Percentiles rank a stretch among this genome's conserved stretches.
phyloP scores from a whole-genome alignment of 2,797 vertebrate genomes.

The Alca torda region DNA sequence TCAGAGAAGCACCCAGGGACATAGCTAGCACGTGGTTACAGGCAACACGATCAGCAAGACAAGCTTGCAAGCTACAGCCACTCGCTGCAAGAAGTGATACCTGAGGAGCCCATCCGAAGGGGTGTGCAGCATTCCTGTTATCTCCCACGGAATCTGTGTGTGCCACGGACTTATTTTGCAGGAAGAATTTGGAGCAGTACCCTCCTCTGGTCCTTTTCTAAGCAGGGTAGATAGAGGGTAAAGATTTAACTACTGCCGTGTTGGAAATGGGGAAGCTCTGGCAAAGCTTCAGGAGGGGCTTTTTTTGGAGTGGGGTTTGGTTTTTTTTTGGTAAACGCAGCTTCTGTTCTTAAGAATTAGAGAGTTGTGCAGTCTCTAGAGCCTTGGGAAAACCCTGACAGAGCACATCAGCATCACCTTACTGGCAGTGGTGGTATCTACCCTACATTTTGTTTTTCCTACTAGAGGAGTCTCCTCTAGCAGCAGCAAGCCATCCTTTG shows the following conservation, averaged over 20 bases:
- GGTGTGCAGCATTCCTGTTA: neutral
- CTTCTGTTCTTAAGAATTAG: conserved; percentile 15
- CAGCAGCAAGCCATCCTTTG: neutral
- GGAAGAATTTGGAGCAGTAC: neutral
- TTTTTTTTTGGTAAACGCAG: neutral
- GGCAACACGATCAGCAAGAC: neutral
- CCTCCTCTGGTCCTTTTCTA: neutral
- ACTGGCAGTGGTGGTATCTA: neutral
- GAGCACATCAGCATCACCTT: neutral
- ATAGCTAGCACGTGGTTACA: neutral
- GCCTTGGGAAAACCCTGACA: neutral
- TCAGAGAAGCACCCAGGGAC: neutral
- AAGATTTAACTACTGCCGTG: neutral
- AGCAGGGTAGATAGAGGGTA: neutral
- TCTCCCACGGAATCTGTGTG: fast-evolving
- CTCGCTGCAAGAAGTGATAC: neutral
- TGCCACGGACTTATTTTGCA: neutral
- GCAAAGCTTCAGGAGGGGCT: neutral
- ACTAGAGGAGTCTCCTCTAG: neutral
- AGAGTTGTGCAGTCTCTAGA: neutral
- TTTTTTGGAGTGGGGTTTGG: neutral
- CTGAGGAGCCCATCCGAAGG: neutral
- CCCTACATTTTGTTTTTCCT: neutral
- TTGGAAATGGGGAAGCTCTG: neutral
- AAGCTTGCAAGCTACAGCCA: neutral